A percentile compares a stretch with the other conserved stretches of the same genome.
phyloP scores from a whole-genome alignment of 64 coral and sea anemone genomes.

The Porites australiensis region DNA sequence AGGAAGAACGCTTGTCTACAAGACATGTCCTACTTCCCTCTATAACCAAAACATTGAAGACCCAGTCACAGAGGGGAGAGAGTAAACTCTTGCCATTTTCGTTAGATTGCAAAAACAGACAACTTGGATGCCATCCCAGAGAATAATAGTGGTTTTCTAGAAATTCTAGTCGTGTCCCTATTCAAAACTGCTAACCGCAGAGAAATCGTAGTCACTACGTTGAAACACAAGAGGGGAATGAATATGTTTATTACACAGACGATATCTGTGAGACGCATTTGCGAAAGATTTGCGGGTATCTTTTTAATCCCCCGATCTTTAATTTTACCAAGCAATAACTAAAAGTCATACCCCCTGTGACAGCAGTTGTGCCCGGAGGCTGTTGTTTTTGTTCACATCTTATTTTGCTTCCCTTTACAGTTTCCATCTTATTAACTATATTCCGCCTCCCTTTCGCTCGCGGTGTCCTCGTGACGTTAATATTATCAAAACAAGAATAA shows the following conservation, averaged over 20 bases:
- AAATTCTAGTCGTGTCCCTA: not conserved
- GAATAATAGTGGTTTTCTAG: conserved; percentile 10
- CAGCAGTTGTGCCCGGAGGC: not conserved
- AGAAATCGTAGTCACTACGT: not conserved
- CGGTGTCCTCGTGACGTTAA: conserved; percentile 18
- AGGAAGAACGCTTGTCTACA: not conserved
- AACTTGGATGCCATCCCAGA: not conserved
- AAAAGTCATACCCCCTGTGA: conserved; percentile 23
- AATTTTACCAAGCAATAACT: not conserved
- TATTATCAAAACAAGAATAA: conserved; percentile 14
- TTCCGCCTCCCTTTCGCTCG: not conserved
- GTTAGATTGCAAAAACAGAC: not conserved
- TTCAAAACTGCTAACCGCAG: conserved; percentile 28
- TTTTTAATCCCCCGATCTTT: conserved; percentile 17
- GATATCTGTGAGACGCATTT: not conserved
- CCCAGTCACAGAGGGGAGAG: not conserved
- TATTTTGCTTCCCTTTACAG: not conserved
- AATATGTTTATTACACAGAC: not conserved
- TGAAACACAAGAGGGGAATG: not conserved
- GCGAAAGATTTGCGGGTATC: not conserved
- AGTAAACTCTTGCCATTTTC: not conserved
- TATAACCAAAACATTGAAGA: not conserved
- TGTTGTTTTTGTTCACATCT: not conserved
- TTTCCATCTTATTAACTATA: conserved; percentile 1
- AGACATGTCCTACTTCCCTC: too few species aligned